Base-by-base conservation (phyloP, 2,113 vertebrate species). In the Cryptomyrus ogoouensis region DNA sequence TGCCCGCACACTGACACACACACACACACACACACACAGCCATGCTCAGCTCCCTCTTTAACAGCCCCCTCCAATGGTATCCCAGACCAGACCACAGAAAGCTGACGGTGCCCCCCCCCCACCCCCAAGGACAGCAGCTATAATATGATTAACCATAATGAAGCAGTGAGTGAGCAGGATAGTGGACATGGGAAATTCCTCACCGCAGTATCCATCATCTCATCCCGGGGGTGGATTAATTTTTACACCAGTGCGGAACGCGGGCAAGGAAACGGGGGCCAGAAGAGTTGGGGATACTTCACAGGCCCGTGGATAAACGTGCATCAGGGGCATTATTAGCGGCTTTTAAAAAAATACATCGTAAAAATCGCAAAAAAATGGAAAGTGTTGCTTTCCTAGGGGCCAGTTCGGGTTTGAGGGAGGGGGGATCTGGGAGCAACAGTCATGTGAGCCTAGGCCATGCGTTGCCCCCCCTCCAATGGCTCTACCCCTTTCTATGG, bases 91-190 rank as follows among this genome's bases (percentile, higher is more conserved):
- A 24, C n/a, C 5, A n/a, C 24, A 4, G 24, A 49, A 52, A 52
- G 46, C 46, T 47, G 47, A 5, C 21, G 1, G 31, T 24, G 35
- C 50, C 27, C 27, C 52, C 35, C 2, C 35, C 42, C 53, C 35
- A 2, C 19, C 27, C 21, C 53, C 92, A 93, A 92, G 92, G 91
- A 92, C 91, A 89, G 92, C 88, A 89, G 91, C 91, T 91, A 89
- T 93, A 92, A 93, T 93, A 91, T 90, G 77, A 90, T 88, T 93
- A 91, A 93, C 91, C 88, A 89, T 42, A 90, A 92, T 93, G 92
- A 93, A 88, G 89, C 91, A 91, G 91, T 89, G 90, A 91, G 46
- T 21, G 52, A 74, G 62, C 24, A 19, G 62, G 66, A 49, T 15
- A 88, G 19, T 31, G 66, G 24, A 87, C 70, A 39, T 10, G 83